Percentiles rank a stretch among this genome's conserved stretches.
These are phyloP conservation scores for Eptesicus fuscus DNA, from an alignment of 2,113 vertebrate species.

Conservation along the genomic window DNA sequence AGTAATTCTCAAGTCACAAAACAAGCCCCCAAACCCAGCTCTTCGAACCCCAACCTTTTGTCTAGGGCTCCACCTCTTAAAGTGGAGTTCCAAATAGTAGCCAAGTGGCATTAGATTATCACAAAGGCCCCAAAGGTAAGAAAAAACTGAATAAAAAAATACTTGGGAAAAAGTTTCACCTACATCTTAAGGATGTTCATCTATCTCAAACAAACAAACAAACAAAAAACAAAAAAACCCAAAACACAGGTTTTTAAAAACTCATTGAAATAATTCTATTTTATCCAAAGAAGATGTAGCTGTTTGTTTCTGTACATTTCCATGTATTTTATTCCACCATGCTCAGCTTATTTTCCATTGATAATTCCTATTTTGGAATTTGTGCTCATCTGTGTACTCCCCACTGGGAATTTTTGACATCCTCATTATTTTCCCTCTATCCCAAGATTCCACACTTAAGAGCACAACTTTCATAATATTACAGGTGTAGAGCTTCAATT, in stretches of 20 bases:
- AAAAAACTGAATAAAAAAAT: not conserved
- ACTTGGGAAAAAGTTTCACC: too few relatives aligned
- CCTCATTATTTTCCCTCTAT: not conserved
- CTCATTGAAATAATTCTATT: not conserved
- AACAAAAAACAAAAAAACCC: too few relatives aligned
- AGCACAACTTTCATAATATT: not conserved
- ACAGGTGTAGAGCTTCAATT: not conserved
- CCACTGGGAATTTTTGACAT: not conserved
- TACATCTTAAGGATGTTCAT: fast-evolving
- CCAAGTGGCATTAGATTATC: fast-evolving
- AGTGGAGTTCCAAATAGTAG: not conserved
- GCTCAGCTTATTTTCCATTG: not conserved
- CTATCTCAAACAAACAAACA: not conserved
- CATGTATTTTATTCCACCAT: fast-evolving
- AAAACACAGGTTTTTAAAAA: not conserved
- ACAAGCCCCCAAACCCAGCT: too few relatives aligned
- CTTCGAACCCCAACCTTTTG: fast-evolving
- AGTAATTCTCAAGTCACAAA: not conserved
- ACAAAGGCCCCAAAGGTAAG: not conserved
- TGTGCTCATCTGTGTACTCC: not conserved
- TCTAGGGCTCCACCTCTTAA: not conserved
- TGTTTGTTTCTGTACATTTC: not conserved
- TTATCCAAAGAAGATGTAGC: not conserved
- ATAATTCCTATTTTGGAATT: not conserved
- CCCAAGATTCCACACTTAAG: too few relatives aligned